Evolutionary conservation across 2,888 invertebrate genomes (phyloP).

Genomic region (Hetaerina titia): DNA sequence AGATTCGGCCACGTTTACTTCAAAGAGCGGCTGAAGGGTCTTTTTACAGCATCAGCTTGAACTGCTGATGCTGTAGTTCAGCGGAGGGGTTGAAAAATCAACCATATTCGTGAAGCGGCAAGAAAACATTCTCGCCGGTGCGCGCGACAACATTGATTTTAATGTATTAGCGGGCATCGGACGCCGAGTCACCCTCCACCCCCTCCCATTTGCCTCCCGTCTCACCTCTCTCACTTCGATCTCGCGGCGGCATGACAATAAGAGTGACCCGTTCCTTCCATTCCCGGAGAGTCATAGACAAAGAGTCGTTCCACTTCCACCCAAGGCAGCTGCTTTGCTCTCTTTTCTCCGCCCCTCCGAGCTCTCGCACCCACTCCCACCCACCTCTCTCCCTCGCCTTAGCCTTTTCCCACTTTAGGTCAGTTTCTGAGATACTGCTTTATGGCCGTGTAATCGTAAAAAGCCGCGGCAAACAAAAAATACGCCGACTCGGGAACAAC

Average conservation of each 20-base stretch:
- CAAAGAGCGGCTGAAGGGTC: too few relatives aligned
- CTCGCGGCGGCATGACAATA: not conserved
- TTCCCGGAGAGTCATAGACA: not conserved
- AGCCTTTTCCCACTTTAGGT: constrained; percentile 41
- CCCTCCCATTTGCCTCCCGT: not conserved
- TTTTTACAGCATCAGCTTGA: too few relatives aligned
- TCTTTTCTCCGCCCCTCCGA: not conserved
- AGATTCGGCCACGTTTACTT: too few relatives aligned
- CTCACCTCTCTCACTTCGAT: not conserved
- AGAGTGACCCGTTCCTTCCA: constrained; percentile 32
- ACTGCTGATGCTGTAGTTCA: too few relatives aligned
- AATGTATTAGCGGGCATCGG: not conserved
- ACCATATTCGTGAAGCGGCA: too few relatives aligned
- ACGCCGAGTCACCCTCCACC: not conserved
- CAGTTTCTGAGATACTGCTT: constrained; percentile 55
- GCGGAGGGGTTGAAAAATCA: too few relatives aligned
- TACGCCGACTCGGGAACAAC: constrained; percentile 40
- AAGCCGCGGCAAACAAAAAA: constrained; percentile 39
- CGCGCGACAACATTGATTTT: not conserved
- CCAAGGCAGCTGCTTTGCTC: not conserved
- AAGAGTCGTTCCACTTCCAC: not conserved
- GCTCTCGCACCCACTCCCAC: not conserved
- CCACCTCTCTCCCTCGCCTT: not conserved
- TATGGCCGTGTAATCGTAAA: constrained; percentile 50
- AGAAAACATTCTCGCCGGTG: not conserved